A percentile compares a stretch with the other conserved stretches of the same genome.
These are phyloP conservation scores for Polietes domitor DNA, from an alignment of 2,888 invertebrate genomes.

Conservation along the genomic window DNA sequence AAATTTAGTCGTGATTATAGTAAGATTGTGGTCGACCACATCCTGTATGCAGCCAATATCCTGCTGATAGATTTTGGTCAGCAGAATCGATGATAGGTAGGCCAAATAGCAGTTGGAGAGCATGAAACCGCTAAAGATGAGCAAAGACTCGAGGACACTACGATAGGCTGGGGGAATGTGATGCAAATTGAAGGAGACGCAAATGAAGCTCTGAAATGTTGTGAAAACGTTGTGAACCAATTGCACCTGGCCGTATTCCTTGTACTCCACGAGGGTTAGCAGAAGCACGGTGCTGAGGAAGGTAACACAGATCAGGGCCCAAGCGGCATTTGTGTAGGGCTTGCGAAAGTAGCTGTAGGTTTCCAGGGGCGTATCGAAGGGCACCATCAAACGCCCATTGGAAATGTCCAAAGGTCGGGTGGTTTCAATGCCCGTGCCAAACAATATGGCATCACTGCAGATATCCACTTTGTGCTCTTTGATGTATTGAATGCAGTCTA, in stretches of 20 bases:
- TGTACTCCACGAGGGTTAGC: neutral
- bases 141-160: neutral
- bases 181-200: neutral
- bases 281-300: neutral
- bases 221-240: neutral
- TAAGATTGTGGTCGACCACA: neutral
- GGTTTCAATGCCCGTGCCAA: neutral
- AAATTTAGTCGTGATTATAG: neutral
- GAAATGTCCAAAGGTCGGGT: neutral
- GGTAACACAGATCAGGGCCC: neutral
- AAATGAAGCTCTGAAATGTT: neutral
- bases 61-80: neutral
- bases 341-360: neutral
- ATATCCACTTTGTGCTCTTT: neutral
- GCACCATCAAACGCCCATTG: neutral
- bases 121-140: neutral
- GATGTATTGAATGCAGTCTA: neutral
- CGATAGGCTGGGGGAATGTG: neutral
- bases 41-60: neutral
- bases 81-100: neutral
- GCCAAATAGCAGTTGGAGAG: conserved; percentile 3
- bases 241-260: neutral
- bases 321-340: neutral
- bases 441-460: neutral
- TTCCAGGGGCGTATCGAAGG: neutral